A percentile compares a stretch with the other conserved stretches of the same genome.
Evolutionary conservation across 2,888 invertebrate species (phyloP).

Genomic region (Apodemia hepburni): DNA sequence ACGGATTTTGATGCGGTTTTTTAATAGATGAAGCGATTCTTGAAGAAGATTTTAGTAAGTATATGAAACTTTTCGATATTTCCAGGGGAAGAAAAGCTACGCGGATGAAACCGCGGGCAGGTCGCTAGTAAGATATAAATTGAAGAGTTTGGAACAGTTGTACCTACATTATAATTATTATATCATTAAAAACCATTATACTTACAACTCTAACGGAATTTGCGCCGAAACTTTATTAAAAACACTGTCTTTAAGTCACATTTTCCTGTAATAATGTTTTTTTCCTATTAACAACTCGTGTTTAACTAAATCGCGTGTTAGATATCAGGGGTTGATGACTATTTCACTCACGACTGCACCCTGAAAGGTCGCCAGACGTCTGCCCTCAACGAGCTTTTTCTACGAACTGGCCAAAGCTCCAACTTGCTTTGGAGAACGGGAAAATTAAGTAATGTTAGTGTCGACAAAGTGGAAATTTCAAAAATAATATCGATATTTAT

Average conservation of each 20-base stretch:
- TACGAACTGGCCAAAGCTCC: conserved; percentile 43
- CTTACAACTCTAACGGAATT: conserved; percentile 38
- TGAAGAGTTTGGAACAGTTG: too few species aligned
- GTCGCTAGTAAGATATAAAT: too few species aligned
- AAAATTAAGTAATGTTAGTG: conserved; percentile 56
- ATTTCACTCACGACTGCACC: conserved; percentile 30
- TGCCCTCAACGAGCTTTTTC: conserved; percentile 38
- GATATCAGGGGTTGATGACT: conserved; percentile 28
- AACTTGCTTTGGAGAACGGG: conserved; percentile 42
- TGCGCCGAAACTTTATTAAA: conserved; percentile 32
- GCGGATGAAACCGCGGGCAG: too few species aligned
- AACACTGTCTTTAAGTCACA: conserved; percentile 36
- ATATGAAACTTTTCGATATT: too few species aligned
- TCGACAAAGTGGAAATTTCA: conserved; percentile 27
- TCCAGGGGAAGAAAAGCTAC: too few species aligned
- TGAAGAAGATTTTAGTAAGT: too few species aligned
- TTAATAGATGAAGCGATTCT: too few species aligned
- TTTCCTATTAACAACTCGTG: conserved; percentile 22
- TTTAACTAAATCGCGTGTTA: conserved; percentile 31
- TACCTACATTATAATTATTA: too few species aligned
- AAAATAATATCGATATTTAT: conserved; percentile 38
- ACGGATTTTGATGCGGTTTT: too few species aligned
- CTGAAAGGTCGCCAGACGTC: conserved; percentile 30
- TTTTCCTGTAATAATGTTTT: conserved; percentile 36
- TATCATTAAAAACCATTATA: conserved; percentile 10